A percentile compares a stretch with the other conserved stretches of the same genome.
Conservation (phyloP, 37 sponge, comb jelly and placozoan species). For the Halisarca cf. caerulea region DNA sequence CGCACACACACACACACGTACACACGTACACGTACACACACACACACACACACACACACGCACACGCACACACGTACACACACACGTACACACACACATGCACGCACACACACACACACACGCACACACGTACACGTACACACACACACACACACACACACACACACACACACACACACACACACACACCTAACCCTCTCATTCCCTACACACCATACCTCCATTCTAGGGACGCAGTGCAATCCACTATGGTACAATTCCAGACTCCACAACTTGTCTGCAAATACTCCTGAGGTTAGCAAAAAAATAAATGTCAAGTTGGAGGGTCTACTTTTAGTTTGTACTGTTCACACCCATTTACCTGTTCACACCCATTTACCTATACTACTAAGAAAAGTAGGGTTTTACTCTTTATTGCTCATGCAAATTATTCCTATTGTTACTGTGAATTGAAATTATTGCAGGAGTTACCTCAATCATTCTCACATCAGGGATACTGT, state of each 20-base stretch:
- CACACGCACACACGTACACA: not conserved
- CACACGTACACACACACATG: constrained; percentile 3
- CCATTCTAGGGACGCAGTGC: constrained; percentile 57
- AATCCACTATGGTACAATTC: constrained; percentile 62
- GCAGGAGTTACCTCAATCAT: too few relatives aligned
- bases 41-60: not conserved
- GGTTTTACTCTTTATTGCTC: too few relatives aligned
- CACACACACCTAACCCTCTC: not conserved
- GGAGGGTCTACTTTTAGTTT: too few relatives aligned
- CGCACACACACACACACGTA: constrained; percentile 22
- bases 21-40: not conserved
- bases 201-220: not conserved
- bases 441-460: too few relatives aligned
- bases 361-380: not conserved
- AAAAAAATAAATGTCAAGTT: not conserved
- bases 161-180: not conserved
- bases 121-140: not conserved
- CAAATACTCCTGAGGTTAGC: constrained; percentile 52
- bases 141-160: constrained; percentile 13
- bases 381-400: too few relatives aligned
- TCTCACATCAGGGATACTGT: too few relatives aligned
- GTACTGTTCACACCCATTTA: not conserved
- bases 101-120: not conserved
- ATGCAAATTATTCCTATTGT: too few relatives aligned
- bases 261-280: constrained; percentile 34